Conservation (phyloP, 2,888 invertebrate species). For the Chrysolina oricalcia region DNA sequence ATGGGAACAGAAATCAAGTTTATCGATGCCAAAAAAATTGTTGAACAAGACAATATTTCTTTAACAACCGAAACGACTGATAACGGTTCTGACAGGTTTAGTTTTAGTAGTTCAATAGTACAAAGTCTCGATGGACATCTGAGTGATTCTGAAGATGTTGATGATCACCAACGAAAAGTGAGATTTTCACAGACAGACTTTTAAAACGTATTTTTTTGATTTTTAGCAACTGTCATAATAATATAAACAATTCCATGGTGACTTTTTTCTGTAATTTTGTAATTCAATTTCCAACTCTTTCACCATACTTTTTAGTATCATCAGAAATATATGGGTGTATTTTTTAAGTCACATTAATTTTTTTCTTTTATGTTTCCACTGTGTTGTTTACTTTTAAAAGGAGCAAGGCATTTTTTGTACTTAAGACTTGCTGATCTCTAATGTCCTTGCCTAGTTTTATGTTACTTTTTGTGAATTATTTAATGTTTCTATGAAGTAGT, state of each 20-base stretch:
- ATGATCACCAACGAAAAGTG: constrained; percentile 55
- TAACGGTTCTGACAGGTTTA: constrained; percentile 69
- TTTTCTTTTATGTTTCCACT: too few species aligned
- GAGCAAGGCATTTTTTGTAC: constrained; percentile 14
- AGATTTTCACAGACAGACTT: constrained; percentile 63
- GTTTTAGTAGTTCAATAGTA: constrained; percentile 75
- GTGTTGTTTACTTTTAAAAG: neutral
- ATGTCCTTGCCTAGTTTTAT: constrained; percentile 24
- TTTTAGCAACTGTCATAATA: neutral
- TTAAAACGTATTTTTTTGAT: constrained; percentile 42
- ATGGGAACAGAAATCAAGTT: constrained; percentile 65
- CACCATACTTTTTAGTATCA: too few species aligned
- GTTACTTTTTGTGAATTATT: neutral
- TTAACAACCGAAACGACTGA: constrained; percentile 57
- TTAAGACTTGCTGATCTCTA: constrained; percentile 22
- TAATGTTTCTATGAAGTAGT: neutral
- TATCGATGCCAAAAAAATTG: constrained; percentile 61
- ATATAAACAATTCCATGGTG: too few species aligned
- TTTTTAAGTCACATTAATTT: neutral
- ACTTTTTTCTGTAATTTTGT: too few species aligned
- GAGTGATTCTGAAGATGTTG: constrained; percentile 60
- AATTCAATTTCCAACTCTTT: too few species aligned
- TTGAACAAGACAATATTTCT: constrained; percentile 57
- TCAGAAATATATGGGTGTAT: neutral
- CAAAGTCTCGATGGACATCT: constrained; percentile 72